Conservation (phyloP, 2,888 invertebrate genomes). For the Mayetiola destructor region DNA sequence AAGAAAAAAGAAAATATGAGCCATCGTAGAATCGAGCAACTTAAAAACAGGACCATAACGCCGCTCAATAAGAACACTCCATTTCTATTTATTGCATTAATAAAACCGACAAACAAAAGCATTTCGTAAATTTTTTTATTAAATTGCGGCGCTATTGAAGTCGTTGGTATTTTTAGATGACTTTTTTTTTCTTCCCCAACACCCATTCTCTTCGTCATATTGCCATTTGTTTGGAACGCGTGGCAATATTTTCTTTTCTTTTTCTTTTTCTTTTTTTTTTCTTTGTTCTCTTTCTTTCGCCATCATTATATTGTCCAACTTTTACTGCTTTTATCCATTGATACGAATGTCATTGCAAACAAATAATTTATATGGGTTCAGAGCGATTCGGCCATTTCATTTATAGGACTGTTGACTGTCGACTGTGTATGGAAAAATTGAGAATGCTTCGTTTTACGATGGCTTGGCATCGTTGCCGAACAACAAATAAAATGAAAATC, state of each 20-base stretch:
- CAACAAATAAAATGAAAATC: not conserved
- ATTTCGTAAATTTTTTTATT: not conserved
- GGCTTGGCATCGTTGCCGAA: not conserved
- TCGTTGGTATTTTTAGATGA: too few species aligned
- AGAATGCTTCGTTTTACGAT: too few species aligned
- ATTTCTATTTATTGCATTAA: slow-evolving; percentile 1
- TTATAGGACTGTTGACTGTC: not conserved
- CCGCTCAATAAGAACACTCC: too few species aligned
- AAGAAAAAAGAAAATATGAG: not conserved
- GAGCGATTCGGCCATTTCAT: not conserved
- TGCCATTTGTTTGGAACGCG: not conserved
- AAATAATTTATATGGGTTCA: not conserved
- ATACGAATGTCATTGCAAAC: not conserved
- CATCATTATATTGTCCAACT: too few species aligned
- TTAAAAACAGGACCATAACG: too few species aligned
- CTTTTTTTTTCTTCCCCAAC: too few species aligned
- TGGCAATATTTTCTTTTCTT: not conserved
- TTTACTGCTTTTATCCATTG: not conserved
- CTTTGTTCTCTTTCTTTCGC: not conserved
- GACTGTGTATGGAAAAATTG: not conserved
- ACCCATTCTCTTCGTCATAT: too few species aligned
- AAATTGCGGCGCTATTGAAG: not conserved
- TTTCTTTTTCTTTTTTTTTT: not conserved
- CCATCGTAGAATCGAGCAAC: too few species aligned
- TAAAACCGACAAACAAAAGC: slow-evolving; percentile 4